These are phyloP conservation scores for Pogona vitticeps DNA, from an alignment of 2,113 vertebrate genomes.

Conservation along the genomic window DNA sequence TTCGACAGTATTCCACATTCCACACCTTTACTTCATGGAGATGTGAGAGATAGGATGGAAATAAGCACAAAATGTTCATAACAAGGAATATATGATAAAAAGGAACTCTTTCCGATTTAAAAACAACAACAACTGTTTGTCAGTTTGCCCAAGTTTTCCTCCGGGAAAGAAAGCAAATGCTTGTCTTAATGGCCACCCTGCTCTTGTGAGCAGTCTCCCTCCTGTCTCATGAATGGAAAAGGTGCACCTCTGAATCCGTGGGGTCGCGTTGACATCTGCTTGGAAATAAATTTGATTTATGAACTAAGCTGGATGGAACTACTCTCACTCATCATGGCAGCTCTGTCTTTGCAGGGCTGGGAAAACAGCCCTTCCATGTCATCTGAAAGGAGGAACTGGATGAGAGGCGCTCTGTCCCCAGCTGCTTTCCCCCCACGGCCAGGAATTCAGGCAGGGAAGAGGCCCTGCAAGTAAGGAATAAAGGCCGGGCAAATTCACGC, in stretches of 20 bases:
- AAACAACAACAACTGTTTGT: neutral
- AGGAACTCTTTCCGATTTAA: too few species aligned
- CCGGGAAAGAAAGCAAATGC: neutral
- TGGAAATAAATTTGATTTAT: neutral
- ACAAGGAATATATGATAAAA: neutral
- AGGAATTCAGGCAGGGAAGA: too few species aligned
- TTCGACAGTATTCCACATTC: too few species aligned
- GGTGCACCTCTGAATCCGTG: too few species aligned
- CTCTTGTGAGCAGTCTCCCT: neutral
- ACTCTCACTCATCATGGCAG: neutral
- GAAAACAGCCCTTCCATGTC: accelerated
- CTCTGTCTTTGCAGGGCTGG: neutral
- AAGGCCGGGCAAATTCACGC: neutral
- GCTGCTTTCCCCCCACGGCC: too few species aligned
- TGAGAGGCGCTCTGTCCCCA: neutral
- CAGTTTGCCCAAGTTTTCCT: neutral
- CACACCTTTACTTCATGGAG: too few species aligned
- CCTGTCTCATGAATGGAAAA: neutral
- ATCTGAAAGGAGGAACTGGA: neutral
- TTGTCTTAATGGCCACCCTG: neutral
- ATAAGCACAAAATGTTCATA: too few species aligned
- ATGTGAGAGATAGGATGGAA: too few species aligned
- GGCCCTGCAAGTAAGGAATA: neutral
- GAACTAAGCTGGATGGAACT: neutral
- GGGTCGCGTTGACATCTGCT: neutral